Evolutionary conservation across 37 sponge, comb jelly and placozoan genomes (phyloP), one percentile per base, ranked within the genome.

Genomic region (Crambe crambe): DNA sequence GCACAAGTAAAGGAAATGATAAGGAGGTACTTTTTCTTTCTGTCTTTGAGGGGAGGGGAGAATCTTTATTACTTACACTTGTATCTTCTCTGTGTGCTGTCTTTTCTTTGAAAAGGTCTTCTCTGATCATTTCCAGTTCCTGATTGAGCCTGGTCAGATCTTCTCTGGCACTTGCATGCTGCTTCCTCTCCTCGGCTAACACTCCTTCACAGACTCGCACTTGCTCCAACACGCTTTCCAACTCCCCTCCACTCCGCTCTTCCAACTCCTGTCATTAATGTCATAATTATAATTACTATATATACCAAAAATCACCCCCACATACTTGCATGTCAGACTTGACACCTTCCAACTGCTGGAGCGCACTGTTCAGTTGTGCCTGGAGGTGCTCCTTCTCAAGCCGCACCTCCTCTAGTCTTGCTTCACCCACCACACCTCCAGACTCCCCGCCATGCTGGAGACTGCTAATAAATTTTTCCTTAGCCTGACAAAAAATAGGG

Each of bases 401-500:
- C 82, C 67, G 72, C 64, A 63, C 36, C 80, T 82, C 87, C 35
- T 86, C 80, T 44, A 83, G 63, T 42, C 37, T 40, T 59, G 78
- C 78, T 41, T 85, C 85, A 12, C 31, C 15, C 17, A 58, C 78
- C 8, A 58, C 78, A 0, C 60, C 61, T 2, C 26, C 44, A 10
- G 17, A 61, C 0, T 37, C 43, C 10, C 68, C 80, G 27, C 37
- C 64, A 0, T 73, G 68, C 67, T 85, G 81, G 17, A 90, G 74
- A 32, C 73, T 72, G 47, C 68, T 21, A 26, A 90, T 90, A 39
- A 80, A 73, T 66, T 77, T 69, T 35, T 85, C 86, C 74, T 90
- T 90, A 21, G 78, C 79, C 91, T 90, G 42, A 38, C 73, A 42
- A 9, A 42, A 40, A 68, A 29, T 68, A 68, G 20, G 8, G 69